A percentile compares a stretch with the other conserved stretches of the same genome.
Evolutionary conservation across 2,888 invertebrate genomes (phyloP).

Genomic region (Leucophenga maculata): DNA sequence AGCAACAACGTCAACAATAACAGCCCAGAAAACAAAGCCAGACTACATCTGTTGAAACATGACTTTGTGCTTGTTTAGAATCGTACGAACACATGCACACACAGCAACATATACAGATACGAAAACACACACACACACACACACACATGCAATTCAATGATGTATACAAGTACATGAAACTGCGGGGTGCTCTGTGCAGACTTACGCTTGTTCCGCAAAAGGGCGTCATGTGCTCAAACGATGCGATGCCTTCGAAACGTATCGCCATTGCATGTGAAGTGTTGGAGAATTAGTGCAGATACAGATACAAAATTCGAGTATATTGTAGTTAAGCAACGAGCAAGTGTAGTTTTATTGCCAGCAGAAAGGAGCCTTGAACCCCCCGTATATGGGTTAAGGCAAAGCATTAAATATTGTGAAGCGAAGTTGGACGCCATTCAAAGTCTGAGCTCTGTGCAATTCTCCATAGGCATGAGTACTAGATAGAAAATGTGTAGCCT

Average conservation of each 20-base stretch:
- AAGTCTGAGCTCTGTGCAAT: no score
- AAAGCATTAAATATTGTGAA: no score
- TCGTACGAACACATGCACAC: neutral
- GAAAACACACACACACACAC: neutral
- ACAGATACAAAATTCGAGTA: neutral
- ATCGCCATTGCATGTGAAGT: no score
- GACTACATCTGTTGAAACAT: constrained; percentile 67
- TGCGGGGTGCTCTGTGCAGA: neutral
- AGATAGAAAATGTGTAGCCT: no score
- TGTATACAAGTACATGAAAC: neutral
- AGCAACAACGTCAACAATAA: constrained; percentile 54
- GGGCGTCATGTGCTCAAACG: no score
- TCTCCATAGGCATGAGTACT: no score
- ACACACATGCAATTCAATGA: neutral
- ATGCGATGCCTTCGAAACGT: no score
- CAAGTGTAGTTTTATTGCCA: neutral
- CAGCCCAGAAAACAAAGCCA: constrained; percentile 43
- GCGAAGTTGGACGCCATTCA: no score
- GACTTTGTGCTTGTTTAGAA: constrained; percentile 54
- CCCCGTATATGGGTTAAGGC: neutral
- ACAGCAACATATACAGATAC: neutral
- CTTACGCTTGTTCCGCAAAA: neutral
- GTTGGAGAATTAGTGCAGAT: no score
- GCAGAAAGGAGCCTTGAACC: neutral
- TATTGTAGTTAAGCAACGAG: neutral